Conservation (phyloP, 2,888 invertebrate genomes). For the Eupithecia abbreviata region DNA sequence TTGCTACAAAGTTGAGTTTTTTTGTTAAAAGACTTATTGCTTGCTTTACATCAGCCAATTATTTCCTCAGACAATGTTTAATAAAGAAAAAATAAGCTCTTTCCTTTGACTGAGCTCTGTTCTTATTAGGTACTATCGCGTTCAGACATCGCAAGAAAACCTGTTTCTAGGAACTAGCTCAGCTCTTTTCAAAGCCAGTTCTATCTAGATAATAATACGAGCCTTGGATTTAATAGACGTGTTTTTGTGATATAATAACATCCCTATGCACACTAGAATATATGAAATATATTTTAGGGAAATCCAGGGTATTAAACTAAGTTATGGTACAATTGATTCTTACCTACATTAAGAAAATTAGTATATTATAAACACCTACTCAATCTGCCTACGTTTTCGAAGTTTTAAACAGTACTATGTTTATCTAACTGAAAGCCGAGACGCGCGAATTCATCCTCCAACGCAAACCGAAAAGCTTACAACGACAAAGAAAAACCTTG, state of each 20-base stretch:
- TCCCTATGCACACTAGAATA: neutral
- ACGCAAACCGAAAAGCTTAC: constrained; percentile 12
- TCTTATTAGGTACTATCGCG: neutral
- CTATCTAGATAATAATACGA: neutral
- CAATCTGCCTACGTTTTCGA: neutral
- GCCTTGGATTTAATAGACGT: neutral
- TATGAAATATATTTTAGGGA: neutral
- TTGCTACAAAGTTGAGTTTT: neutral
- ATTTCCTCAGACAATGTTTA: neutral
- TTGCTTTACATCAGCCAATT: neutral
- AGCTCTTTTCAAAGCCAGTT: constrained; percentile 4
- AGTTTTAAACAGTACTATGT: neutral
- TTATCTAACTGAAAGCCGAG: constrained; percentile 8
- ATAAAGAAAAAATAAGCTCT: neutral
- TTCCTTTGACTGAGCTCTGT: neutral
- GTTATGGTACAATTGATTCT: too few species aligned
- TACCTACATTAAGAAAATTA: neutral
- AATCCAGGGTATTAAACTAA: neutral
- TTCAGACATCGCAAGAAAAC: constrained; percentile 4
- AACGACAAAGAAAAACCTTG: constrained; percentile 19
- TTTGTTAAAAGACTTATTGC: neutral
- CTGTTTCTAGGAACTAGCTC: neutral
- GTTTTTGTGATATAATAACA: neutral
- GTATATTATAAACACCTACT: neutral
- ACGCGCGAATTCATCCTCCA: constrained; percentile 9